A percentile compares a stretch with the other conserved stretches of the same genome.
phyloP scores from a whole-genome alignment of 2,888 invertebrate genomes.

The Pseudoips prasinana region DNA sequence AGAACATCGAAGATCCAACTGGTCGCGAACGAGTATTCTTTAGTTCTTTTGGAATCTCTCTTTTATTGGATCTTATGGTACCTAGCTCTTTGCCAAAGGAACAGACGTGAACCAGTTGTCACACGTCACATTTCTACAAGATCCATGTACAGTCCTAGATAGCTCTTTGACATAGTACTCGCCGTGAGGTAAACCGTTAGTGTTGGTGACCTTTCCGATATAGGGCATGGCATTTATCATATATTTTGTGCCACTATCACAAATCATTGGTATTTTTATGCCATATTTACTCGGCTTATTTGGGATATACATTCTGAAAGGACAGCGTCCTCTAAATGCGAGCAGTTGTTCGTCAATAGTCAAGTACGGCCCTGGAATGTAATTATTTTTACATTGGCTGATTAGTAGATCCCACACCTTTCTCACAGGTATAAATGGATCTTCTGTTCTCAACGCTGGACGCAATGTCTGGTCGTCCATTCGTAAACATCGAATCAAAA shows the following conservation, averaged over 20 bases:
- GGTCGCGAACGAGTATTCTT: constrained; percentile 20
- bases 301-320: constrained; percentile 11
- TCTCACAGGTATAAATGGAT: constrained; percentile 6
- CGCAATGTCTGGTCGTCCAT: constrained; percentile 9
- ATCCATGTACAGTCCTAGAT: constrained; percentile 3
- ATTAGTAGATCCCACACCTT: constrained; percentile 10
- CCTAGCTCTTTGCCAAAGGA: constrained; percentile 2
- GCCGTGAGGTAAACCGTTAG: constrained; percentile 5
- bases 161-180: constrained; percentile 9
- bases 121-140: constrained; percentile 4
- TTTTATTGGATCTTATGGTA: constrained; percentile 9
- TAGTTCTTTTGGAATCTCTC: constrained; percentile 38
- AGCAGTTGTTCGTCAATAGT: constrained; percentile 8
- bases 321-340: constrained; percentile 8
- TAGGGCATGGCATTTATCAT: constrained; percentile 9
- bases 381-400: constrained; percentile 4
- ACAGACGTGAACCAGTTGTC: constrained; percentile 16
- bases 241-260: constrained; percentile 27
- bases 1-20: constrained; percentile 37
- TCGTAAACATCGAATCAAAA: constrained; percentile 17
- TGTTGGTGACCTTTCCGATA: constrained; percentile 5
- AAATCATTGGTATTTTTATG: constrained; percentile 38
- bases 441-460: background rate
- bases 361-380: constrained; percentile 4
- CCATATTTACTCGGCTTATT: constrained; percentile 33